Percentiles rank a stretch among this genome's conserved stretches.
Conservation (phyloP, 1,140 invertebrate genomes). For the Pteromalus puparum region DNA sequence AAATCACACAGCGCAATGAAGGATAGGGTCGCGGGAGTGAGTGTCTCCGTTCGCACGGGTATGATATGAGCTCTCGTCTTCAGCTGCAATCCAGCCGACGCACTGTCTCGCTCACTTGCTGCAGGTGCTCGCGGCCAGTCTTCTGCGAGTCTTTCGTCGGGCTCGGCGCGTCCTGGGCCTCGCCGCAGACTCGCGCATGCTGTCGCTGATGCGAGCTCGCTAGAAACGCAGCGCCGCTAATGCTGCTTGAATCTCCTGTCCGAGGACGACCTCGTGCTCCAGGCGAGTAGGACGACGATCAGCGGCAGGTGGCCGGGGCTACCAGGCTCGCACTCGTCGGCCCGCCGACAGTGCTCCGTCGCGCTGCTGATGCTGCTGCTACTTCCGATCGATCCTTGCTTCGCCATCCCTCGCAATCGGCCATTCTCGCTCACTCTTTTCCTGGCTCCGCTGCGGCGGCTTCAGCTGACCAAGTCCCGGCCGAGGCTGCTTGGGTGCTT, state of each 20-base stretch:
- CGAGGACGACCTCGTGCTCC: not conserved
- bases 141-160: constrained; percentile 35
- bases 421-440: not conserved
- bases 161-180: constrained; percentile 21
- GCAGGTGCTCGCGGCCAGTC: constrained; percentile 1
- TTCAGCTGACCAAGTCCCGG: too few relatives aligned
- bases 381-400: not conserved
- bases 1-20: not conserved
- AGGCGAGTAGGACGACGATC: not conserved
- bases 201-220: not conserved
- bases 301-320: not conserved
- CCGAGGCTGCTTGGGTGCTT: too few relatives aligned
- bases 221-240: not conserved
- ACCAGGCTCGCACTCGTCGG: not conserved
- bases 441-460: too few relatives aligned
- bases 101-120: not conserved
- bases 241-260: not conserved
- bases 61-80: not conserved
- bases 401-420: not conserved
- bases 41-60: not conserved
- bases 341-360: not conserved
- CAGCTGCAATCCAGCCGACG: too few relatives aligned
- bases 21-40: too few relatives aligned
- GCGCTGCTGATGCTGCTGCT: not conserved
- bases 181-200: not conserved